Evolutionary conservation across 2,113 vertebrate species (phyloP), one percentile per base, ranked within the genome.

Genomic region (Grammomys dolichurus): DNA sequence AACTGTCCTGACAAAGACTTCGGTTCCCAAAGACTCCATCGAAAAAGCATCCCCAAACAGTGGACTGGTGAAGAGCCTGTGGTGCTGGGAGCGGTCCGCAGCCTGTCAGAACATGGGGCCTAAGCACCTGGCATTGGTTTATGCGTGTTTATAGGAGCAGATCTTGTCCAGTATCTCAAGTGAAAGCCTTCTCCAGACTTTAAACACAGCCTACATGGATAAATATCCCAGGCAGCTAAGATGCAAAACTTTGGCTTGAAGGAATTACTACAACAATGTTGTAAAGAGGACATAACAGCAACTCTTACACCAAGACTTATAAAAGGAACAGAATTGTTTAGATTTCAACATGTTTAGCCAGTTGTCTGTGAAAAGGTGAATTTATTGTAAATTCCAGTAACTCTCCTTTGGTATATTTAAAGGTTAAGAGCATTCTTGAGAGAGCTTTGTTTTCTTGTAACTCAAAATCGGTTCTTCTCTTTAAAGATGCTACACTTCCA

Each of bases 381-480:
- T 85, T 89, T 84, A 87, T 63, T 93, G 28, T 95, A 94, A 91
- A 97, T 86, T 84, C 82, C 94, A 78, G 0, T 31, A 77, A 70
- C 77, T 93, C 95, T 90, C n/a, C 58, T 88, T 87, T 88, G 96
- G 76, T 65, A 7, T 60, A 36, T 60, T 65, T 87, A 87, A 94
- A 95, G 94, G 95, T 94, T 97, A 96, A 81, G 86, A 56, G 43
- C 67, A 22, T 92, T 95, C 88, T 81, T 69, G 48, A 7, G 87
- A 14, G 46, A 87, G 60, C 46, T 80, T 26, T 54, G 85, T 72
- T 56, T 48, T 70, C 80, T 48, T 26, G 16, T 69, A 90, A 85
- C 72, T 91, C 72, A 86, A 76, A 86, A 90, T 76, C 3, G 0
- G 60, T 40, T 43, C 56, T 54, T 90, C 51, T 90, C 0, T 73